phyloP scores from a whole-genome alignment of 2,797 vertebrate species.

The Lithobates sylvaticus region DNA sequence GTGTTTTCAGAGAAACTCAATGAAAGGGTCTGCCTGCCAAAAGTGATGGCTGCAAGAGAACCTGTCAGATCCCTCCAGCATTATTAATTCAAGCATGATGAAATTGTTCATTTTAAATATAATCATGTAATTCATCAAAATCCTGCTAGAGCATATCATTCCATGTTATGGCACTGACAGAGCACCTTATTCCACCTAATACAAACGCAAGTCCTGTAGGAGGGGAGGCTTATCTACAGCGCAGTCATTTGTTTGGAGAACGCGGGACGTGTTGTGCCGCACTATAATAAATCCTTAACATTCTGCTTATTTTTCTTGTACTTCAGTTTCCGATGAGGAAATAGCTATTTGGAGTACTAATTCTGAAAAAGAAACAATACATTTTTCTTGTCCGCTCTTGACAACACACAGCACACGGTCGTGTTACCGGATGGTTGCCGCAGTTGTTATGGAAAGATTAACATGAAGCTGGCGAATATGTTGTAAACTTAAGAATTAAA shows the following conservation, averaged over 20 bases:
- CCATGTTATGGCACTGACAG: constrained; percentile 81
- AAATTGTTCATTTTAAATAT: constrained; percentile 93
- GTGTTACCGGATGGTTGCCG: not conserved
- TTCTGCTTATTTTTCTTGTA: constrained; percentile 6
- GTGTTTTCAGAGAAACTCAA: constrained; percentile 69
- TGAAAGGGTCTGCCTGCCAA: constrained; percentile 75
- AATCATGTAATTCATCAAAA: constrained; percentile 95
- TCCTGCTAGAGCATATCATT: constrained; percentile 82
- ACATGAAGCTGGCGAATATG: not conserved
- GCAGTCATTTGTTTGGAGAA: constrained; percentile 72
- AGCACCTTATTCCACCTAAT: constrained; percentile 78
- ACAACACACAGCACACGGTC: not conserved
- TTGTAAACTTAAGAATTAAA: too few relatives aligned
- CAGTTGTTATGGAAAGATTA: not conserved
- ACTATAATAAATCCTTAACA: constrained; percentile 67
- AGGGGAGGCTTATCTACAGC: constrained; percentile 72
- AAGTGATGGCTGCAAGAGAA: constrained; percentile 79
- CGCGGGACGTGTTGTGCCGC: constrained; percentile 65
- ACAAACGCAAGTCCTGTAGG: constrained; percentile 73
- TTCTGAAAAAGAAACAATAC: not conserved
- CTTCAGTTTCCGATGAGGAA: constrained; percentile 21
- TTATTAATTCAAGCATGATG: constrained; percentile 84
- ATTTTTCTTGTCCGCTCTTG: not conserved
- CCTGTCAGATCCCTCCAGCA: constrained; percentile 79
- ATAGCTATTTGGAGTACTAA: constrained; percentile 24